These are phyloP conservation scores for Scrobipalpa costella DNA, from an alignment of 2,888 invertebrate genomes.

Conservation along the genomic window DNA sequence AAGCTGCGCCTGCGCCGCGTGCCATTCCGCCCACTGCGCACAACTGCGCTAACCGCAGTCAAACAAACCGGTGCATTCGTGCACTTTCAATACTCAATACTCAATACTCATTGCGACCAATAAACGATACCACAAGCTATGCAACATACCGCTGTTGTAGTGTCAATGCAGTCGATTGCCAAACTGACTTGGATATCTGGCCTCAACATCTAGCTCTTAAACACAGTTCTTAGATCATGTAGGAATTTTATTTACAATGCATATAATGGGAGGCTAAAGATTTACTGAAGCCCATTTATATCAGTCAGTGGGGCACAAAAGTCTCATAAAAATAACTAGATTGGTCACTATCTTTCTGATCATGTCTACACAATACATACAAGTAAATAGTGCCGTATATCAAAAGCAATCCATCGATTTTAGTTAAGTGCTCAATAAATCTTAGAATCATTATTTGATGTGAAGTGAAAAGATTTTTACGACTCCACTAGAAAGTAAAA, in stretches of 20 bases:
- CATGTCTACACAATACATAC: neutral
- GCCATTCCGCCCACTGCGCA: slow-evolving; percentile 72
- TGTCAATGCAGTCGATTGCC: too few species aligned
- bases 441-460: slow-evolving; percentile 16
- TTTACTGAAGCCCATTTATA: too few species aligned
- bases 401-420: neutral
- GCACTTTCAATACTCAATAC: slow-evolving; percentile 17
- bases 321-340: too few species aligned
- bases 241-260: too few species aligned
- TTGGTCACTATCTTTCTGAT: too few species aligned
- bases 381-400: neutral
- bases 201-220: too few species aligned
- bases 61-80: slow-evolving; percentile 26
- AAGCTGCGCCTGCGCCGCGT: slow-evolving; percentile 55
- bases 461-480: slow-evolving; percentile 21
- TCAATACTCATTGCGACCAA: slow-evolving; percentile 15
- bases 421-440: slow-evolving; percentile 6
- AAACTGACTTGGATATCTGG: too few species aligned
- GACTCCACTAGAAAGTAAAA: slow-evolving; percentile 17
- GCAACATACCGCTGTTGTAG: too few species aligned
- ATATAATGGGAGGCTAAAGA: too few species aligned
- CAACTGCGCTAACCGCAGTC: slow-evolving; percentile 42
- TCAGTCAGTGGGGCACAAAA: too few species aligned
- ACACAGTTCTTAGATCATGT: too few species aligned
- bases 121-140: neutral